Percentiles rank a stretch among this genome's conserved stretches.
These are phyloP conservation scores for Nothocercus nigrocapillus DNA, from an alignment of 2,113 vertebrate genomes.

Conservation along the genomic window DNA sequence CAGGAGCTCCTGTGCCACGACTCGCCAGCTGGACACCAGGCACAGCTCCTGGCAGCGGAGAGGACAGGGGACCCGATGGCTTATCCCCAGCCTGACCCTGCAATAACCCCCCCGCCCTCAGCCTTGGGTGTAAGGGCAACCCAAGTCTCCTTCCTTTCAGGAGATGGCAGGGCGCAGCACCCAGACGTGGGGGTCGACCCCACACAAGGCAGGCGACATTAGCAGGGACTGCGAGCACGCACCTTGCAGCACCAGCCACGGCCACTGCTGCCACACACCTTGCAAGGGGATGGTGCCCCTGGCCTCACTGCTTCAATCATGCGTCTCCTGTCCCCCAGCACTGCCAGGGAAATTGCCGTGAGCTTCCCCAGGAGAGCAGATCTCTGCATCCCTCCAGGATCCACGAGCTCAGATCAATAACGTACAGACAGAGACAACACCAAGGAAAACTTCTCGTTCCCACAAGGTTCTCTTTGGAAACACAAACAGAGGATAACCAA, in stretches of 20 bases:
- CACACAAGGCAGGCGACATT: neutral
- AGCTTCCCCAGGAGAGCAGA: fast-evolving
- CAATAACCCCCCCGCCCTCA: neutral
- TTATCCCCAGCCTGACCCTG: neutral
- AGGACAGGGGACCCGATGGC: neutral
- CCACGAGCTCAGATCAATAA: neutral
- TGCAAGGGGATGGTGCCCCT: neutral
- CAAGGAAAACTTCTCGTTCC: no score
- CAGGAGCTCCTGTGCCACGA: neutral
- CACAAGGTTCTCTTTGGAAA: neutral
- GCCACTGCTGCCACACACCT: no score
- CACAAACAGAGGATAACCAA: fast-evolving
- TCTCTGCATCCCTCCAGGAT: neutral
- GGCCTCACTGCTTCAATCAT: fast-evolving
- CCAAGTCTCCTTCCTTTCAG: neutral
- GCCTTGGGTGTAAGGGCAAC: neutral
- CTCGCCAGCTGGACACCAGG: no score
- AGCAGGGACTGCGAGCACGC: fast-evolving
- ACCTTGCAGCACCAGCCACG: neutral
- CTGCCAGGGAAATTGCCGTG: neutral
- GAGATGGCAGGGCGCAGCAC: no score
- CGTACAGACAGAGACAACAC: neutral
- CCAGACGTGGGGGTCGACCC: neutral
- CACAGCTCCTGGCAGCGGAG: neutral
- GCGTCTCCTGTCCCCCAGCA: neutral